Percentiles rank a stretch among this genome's conserved stretches.
These are phyloP conservation scores for Heterotilapia buettikoferi DNA, from an alignment of 2,113 vertebrate genomes.

Conservation along the genomic window DNA sequence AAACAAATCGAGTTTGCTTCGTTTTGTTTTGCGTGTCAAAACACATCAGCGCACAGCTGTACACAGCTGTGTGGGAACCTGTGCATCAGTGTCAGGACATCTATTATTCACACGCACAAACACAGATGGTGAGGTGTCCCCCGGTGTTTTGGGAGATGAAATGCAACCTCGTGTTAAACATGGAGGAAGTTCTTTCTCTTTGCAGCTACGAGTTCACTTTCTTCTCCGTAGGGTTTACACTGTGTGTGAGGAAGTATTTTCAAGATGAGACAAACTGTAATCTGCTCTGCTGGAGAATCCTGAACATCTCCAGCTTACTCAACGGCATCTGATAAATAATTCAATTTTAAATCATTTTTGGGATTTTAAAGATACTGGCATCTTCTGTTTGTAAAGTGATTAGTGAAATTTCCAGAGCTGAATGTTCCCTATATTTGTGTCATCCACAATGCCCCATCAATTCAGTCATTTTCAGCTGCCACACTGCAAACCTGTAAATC, in stretches of 20 bases:
- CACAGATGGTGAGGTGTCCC: constrained; percentile 29
- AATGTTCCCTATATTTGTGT: not conserved
- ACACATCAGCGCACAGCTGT: not conserved
- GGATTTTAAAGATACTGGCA: not conserved
- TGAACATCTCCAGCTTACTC: not conserved
- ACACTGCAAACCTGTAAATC: not conserved
- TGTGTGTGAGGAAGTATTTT: not conserved
- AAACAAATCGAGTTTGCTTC: not conserved
- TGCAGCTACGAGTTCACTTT: not conserved
- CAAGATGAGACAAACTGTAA: not conserved
- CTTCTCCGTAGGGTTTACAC: not conserved
- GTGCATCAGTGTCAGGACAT: not conserved
- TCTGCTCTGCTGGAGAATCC: not conserved
- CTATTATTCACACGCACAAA: constrained; percentile 32
- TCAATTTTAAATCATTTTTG: not conserved
- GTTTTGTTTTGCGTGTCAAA: not conserved
- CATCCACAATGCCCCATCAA: not conserved
- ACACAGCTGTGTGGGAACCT: not conserved
- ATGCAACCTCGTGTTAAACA: constrained; percentile 9
- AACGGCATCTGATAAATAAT: not conserved
- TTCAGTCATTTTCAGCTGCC: not conserved
- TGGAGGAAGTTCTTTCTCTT: not conserved
- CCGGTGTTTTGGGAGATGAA: not conserved
- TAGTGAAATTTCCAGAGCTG: not conserved
- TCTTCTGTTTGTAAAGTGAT: not conserved